A percentile compares a stretch with the other conserved stretches of the same genome.
These are phyloP conservation scores for Oriolus oriolus DNA, from an alignment of 2,113 vertebrate species.

Conservation along the genomic window DNA sequence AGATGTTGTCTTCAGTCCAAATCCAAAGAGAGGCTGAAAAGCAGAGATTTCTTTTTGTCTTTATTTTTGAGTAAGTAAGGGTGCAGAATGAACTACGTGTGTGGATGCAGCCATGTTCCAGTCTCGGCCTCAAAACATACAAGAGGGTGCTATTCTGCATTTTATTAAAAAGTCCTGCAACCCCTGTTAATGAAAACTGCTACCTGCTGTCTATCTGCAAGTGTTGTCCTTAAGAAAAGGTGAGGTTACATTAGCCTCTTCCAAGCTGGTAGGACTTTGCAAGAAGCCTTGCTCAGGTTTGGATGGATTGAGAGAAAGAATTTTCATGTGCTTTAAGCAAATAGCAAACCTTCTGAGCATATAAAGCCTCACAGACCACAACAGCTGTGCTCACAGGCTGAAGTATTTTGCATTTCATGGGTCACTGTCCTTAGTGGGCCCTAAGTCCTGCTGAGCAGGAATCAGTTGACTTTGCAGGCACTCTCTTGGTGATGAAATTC, in stretches of 20 bases:
- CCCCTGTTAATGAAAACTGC: neutral
- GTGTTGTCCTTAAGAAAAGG: neutral
- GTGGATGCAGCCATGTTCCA: neutral
- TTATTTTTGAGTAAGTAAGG: neutral
- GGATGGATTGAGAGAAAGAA: neutral
- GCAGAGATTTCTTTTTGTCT: neutral
- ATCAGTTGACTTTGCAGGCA: neutral
- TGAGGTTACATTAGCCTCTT: neutral
- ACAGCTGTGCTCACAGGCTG: neutral
- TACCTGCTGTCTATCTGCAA: neutral
- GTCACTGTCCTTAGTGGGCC: neutral
- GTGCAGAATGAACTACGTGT: neutral
- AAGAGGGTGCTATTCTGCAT: neutral
- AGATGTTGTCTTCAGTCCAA: neutral
- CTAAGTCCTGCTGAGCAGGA: neutral
- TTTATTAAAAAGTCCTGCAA: neutral
- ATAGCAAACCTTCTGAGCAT: neutral
- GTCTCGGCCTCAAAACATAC: neutral
- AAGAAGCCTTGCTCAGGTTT: neutral
- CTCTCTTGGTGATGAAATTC: neutral
- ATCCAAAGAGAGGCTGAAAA: neutral
- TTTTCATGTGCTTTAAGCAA: neutral
- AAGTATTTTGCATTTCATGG: neutral
- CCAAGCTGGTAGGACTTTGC: neutral
- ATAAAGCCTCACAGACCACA: rapidly evolving